Percentiles rank a stretch among this genome's conserved stretches.
These are phyloP conservation scores for Lacanobia wlatinum DNA, from an alignment of 2,888 invertebrate species.

Conservation along the genomic window DNA sequence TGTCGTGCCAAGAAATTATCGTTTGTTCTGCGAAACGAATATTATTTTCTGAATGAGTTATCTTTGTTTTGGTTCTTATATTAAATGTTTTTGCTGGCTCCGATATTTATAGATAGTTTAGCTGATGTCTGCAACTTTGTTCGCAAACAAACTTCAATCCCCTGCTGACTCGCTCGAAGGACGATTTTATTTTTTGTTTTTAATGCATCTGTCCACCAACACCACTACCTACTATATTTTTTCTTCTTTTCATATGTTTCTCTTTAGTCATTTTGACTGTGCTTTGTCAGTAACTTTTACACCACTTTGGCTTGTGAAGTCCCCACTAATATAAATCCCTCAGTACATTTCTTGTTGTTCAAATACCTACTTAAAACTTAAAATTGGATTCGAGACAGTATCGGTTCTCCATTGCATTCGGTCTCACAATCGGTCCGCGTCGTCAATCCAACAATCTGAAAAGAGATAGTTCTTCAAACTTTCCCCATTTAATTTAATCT, in stretches of 20 bases:
- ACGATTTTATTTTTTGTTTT: background rate
- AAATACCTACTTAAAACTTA: conserved; percentile 36
- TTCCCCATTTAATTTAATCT: conserved; percentile 63
- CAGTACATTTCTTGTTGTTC: conserved; percentile 1
- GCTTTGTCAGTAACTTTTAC: background rate
- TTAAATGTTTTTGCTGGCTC: conserved; percentile 31
- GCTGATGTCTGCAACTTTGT: background rate
- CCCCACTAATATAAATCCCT: conserved; percentile 3
- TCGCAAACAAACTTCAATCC: conserved; percentile 24
- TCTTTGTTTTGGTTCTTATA: conserved; percentile 48
- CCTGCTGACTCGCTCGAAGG: background rate
- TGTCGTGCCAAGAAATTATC: conserved; percentile 49
- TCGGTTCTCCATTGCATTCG: conserved; percentile 39
- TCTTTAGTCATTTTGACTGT: background rate
- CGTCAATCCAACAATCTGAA: conserved; percentile 56
- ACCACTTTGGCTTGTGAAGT: background rate
- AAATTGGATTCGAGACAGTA: conserved; percentile 44
- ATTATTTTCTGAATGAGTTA: conserved; percentile 52
- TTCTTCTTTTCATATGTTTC: background rate
- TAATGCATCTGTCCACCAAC: background rate
- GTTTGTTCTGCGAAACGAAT: conserved; percentile 20
- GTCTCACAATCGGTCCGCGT: conserved; percentile 35
- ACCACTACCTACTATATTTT: background rate
- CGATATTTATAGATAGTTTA: conserved; percentile 33
- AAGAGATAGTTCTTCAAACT: conserved; percentile 61